These are phyloP conservation scores for Eulemur albifrons DNA, from an alignment of 2,797 vertebrate species.

Conservation along the genomic window DNA sequence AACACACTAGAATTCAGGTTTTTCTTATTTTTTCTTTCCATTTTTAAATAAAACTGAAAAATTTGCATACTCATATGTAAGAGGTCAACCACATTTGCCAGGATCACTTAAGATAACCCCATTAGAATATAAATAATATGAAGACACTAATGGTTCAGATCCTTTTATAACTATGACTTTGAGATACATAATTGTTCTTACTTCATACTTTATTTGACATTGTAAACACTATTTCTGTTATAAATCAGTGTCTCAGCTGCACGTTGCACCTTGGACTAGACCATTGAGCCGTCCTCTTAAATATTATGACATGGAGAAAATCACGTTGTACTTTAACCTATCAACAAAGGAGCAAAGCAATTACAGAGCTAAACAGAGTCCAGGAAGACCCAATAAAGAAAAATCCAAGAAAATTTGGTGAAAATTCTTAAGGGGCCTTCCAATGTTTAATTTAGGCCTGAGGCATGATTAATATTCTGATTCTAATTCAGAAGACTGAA, in stretches of 20 bases:
- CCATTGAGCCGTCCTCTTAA: slow-evolving; percentile 84
- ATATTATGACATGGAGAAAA: slow-evolving; percentile 88
- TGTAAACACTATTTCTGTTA: slow-evolving; percentile 64
- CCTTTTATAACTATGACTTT: slow-evolving; percentile 27
- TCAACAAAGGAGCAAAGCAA: slow-evolving; percentile 90
- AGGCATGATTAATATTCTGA: slow-evolving; percentile 92
- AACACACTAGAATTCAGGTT: not conserved
- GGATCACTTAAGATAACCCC: not conserved
- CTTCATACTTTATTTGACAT: slow-evolving; percentile 25
- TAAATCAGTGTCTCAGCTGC: slow-evolving; percentile 81
- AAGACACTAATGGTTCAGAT: slow-evolving; percentile 47
- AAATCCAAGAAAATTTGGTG: slow-evolving; percentile 90
- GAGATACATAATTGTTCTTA: slow-evolving; percentile 50
- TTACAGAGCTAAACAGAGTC: slow-evolving; percentile 90
- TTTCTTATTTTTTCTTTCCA: not conserved
- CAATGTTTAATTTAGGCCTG: slow-evolving; percentile 90
- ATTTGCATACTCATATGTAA: not conserved
- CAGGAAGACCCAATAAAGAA: slow-evolving; percentile 90
- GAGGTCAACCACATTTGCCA: not conserved
- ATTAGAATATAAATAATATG: slow-evolving; percentile 49
- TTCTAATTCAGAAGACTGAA: slow-evolving; percentile 91
- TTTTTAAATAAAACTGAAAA: not conserved
- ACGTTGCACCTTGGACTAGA: slow-evolving; percentile 75
- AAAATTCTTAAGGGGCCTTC: slow-evolving; percentile 90
- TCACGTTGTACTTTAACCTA: slow-evolving; percentile 87